phyloP scores from a whole-genome alignment of 1,140 invertebrate genomes.

The Chironomus striatipennis region DNA sequence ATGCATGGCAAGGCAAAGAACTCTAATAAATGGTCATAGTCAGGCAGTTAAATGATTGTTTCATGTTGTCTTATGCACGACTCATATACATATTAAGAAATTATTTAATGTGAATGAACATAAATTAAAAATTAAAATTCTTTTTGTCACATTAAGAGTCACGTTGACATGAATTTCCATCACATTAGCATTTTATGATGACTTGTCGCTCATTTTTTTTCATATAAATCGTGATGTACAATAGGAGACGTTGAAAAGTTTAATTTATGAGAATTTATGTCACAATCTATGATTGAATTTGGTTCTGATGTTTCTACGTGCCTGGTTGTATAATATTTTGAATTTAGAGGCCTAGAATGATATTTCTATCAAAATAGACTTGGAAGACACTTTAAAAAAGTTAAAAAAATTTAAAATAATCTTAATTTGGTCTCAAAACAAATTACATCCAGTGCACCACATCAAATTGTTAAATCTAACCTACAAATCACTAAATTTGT shows the following conservation, averaged over 20 bases:
- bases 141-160: conserved; percentile 13
- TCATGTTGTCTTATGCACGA: conserved; percentile 1
- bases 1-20: background rate
- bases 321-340: too few species aligned
- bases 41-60: background rate
- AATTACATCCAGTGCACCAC: too few species aligned
- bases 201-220: background rate
- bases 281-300: background rate
- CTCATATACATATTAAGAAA: background rate
- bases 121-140: conserved; percentile 4
- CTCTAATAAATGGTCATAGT: background rate
- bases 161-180: conserved; percentile 2
- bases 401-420: too few species aligned
- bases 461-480: too few species aligned
- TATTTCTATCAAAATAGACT: too few species aligned
- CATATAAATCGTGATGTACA: background rate
- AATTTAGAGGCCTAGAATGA: too few species aligned
- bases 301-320: too few species aligned
- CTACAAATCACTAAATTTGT: too few species aligned
- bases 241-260: background rate
- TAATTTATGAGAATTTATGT: background rate
- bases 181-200: background rate
- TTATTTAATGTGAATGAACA: conserved; percentile 1
- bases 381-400: too few species aligned
- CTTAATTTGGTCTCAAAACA: too few species aligned